phyloP scores from a whole-genome alignment of 92 coral and sea anemone species.

The Galaxea fascicularis region DNA sequence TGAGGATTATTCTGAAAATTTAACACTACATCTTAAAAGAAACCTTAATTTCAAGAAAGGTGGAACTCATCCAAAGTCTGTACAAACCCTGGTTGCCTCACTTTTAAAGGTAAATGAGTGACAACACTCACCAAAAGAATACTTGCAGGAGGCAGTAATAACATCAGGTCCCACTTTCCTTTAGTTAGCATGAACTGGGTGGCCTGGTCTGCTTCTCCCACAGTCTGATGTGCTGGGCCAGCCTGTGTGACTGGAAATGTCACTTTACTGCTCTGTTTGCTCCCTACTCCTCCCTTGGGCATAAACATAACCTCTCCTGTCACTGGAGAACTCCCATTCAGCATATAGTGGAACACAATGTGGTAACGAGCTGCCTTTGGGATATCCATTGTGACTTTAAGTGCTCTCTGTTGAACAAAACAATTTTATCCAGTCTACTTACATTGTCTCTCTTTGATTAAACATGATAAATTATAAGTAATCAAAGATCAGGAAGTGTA shows the following conservation, averaged over 20 bases:
- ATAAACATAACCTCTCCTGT: conserved; percentile 80
- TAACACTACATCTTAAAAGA: too few relatives aligned
- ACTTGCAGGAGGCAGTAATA: conserved; percentile 79
- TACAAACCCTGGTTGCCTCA: too few relatives aligned
- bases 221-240: conserved; percentile 76
- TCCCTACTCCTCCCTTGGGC: conserved; percentile 75
- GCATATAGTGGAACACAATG: conserved; percentile 78
- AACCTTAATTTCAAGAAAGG: not conserved
- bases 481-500: too few relatives aligned
- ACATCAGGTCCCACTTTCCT: conserved; percentile 84
- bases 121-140: conserved; percentile 75
- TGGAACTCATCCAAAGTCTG: not conserved
- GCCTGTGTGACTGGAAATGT: conserved; percentile 76
- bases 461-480: too few relatives aligned
- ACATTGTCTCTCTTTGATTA: not conserved
- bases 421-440: too few relatives aligned
- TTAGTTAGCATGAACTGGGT: conserved; percentile 88
- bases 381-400: conserved; percentile 79
- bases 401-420: conserved; percentile 64
- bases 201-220: conserved; percentile 71
- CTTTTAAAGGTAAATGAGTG: not conserved
- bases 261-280: conserved; percentile 84
- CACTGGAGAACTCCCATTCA: conserved; percentile 75
- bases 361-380: conserved; percentile 90
- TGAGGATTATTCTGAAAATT: not conserved